A percentile compares a stretch with the other conserved stretches of the same genome.
Evolutionary conservation across 2,113 vertebrate species (phyloP).

Genomic region (Proteles cristata): DNA sequence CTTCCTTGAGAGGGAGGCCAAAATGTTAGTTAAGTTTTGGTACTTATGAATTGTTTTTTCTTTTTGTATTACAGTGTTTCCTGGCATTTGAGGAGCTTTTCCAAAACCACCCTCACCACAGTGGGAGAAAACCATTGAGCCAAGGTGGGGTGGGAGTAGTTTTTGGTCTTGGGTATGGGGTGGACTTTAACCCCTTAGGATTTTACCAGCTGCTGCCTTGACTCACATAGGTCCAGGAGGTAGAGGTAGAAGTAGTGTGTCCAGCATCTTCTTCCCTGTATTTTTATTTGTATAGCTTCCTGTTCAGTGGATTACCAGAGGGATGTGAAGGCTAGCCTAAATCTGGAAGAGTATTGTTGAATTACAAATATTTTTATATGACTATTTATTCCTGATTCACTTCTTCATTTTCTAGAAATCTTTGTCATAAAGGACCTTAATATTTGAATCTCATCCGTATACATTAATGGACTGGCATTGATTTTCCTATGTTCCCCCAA

Average conservation of each 20-base stretch:
- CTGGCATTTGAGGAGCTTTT: conserved; percentile 80
- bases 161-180: conserved; percentile 61
- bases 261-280: background rate
- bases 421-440: conserved; percentile 39
- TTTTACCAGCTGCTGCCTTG: conserved; percentile 42
- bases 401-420: conserved; percentile 21
- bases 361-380: conserved; percentile 1
- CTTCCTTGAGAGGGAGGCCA: conserved; percentile 69
- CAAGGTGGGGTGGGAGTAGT: conserved; percentile 77
- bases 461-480: background rate
- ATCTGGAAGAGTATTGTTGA: conserved; percentile 13
- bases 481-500: background rate
- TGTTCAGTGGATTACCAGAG: background rate
- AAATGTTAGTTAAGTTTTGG: conserved; percentile 69
- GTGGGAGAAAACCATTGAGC: conserved; percentile 79
- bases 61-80: conserved; percentile 80
- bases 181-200: conserved; percentile 54
- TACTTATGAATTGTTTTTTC: conserved; percentile 79
- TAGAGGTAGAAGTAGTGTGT: conserved; percentile 21
- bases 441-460: background rate
- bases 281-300: background rate
- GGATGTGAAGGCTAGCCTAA: background rate
- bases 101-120: conserved; percentile 77
- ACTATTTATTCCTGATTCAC: background rate
- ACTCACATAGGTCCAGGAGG: background rate